Evolutionary conservation across 2,888 invertebrate species (phyloP), one percentile per base, ranked within the genome.

Genomic region (Holacanthella duospinosa): DNA sequence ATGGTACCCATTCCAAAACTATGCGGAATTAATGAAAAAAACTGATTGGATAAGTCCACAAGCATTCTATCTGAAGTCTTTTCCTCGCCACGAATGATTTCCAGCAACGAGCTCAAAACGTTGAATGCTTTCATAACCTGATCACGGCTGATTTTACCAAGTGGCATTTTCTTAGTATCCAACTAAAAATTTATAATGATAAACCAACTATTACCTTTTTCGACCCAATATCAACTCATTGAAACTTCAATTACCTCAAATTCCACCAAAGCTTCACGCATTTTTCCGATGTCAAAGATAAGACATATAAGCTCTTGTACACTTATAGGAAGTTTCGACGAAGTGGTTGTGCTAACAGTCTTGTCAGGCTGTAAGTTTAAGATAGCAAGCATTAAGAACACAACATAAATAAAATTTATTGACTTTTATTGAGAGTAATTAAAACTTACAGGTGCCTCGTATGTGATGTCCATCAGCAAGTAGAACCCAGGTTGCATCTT

Each of bases 161-260:
- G 79, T 0, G 99, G 99, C 97, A 99, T 96, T 79, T 97, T 96
- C 68, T 94, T 93, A 73, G 90, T 84, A 77, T 99, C 97, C 71
- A 99, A 80, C 81, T 84, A 71, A 56, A 74, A 73, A 61, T 60
- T 54, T 60, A 48, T 4, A 62, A 21, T n/a, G 6, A 26, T 19
- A 54, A 25, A 60, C 43, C 28, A 24, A 2, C 55, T 44, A 29
- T 43, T 55, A 26, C n/a, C n/a, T n/a, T n/a, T n/a, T n/a, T n/a
- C n/a, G n/a, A n/a, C n/a, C n/a, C n/a, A n/a, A n/a, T n/a, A n/a
- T n/a, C n/a, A n/a, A n/a, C n/a, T n/a, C n/a, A n/a, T n/a, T n/a
- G n/a, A n/a, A n/a, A n/a, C n/a, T n/a, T n/a, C n/a, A n/a, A n/a
- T n/a, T n/a, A 86, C 87, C 80, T 99, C 94, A 78, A 94, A 96